A percentile compares a stretch with the other conserved stretches of the same genome.
These are phyloP conservation scores for Drosophila ironensis DNA, from an alignment of 1,140 invertebrate genomes.

Conservation along the genomic window DNA sequence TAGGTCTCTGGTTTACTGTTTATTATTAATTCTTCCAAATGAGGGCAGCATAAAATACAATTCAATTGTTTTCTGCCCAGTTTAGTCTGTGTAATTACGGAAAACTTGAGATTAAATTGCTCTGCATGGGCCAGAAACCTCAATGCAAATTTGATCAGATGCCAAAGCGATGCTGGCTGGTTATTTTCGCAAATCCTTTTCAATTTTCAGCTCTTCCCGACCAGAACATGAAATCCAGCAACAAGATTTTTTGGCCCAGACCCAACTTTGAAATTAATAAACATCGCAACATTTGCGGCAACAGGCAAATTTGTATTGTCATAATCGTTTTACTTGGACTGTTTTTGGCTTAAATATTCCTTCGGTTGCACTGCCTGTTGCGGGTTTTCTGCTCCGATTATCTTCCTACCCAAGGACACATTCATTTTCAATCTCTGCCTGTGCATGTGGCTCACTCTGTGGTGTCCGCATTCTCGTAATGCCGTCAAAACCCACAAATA, in stretches of 20 bases:
- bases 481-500: conserved; percentile 55
- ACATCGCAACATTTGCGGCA: conserved; percentile 53
- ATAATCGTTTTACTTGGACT: conserved; percentile 46
- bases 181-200: conserved; percentile 3
- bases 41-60: too few relatives aligned
- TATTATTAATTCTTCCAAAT: too few relatives aligned
- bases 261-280: conserved; percentile 60
- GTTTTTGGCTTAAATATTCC: neutral
- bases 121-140: neutral
- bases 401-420: neutral
- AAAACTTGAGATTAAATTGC: too few relatives aligned
- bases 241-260: conserved; percentile 30
- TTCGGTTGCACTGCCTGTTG: conserved; percentile 44
- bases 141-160: neutral
- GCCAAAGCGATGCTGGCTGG: neutral
- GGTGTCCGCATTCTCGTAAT: conserved; percentile 15
- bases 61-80: too few relatives aligned
- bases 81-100: too few relatives aligned
- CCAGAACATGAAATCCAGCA: neutral
- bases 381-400: conserved; percentile 40
- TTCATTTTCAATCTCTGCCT: neutral
- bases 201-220: conserved; percentile 5
- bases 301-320: conserved; percentile 55
- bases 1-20: too few relatives aligned
- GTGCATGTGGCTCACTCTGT: neutral